phyloP scores from a whole-genome alignment of 2,888 invertebrate species.

The Electrophaes corylata region DNA sequence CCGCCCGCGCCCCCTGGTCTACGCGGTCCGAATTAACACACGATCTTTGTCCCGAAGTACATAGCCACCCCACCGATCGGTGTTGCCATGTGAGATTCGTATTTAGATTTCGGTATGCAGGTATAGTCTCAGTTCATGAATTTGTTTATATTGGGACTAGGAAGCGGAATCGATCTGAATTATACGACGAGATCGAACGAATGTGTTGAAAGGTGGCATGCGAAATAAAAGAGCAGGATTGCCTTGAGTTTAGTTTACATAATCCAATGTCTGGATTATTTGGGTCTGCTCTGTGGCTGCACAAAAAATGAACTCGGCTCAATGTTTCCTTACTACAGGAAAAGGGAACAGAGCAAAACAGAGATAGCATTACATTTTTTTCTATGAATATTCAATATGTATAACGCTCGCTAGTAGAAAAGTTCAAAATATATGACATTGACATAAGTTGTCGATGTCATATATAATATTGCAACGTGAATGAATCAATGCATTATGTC shows the following conservation, averaged over 20 bases:
- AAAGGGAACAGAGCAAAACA: too few species aligned
- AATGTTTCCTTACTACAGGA: too few species aligned
- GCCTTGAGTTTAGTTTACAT: constrained; percentile 12
- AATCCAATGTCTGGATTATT: constrained; percentile 3
- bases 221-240: constrained; percentile 22
- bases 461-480: too few species aligned
- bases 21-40: constrained; percentile 78
- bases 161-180: constrained; percentile 35
- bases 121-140: constrained; percentile 36
- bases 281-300: neutral
- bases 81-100: constrained; percentile 53
- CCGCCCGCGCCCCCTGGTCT: constrained; percentile 66
- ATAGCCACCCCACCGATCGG: constrained; percentile 47
- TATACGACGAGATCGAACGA: constrained; percentile 25
- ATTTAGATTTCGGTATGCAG: constrained; percentile 42
- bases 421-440: too few species aligned
- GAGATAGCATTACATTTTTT: too few species aligned
- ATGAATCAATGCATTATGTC: too few species aligned
- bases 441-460: too few species aligned
- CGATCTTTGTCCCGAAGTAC: constrained; percentile 74
- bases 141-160: constrained; percentile 37
- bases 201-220: constrained; percentile 20
- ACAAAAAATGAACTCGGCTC: too few species aligned
- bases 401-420: too few species aligned
- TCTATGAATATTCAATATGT: too few species aligned